These are phyloP conservation scores for Diorhabda elongata DNA, from an alignment of 1,140 invertebrate genomes.

Conservation along the genomic window DNA sequence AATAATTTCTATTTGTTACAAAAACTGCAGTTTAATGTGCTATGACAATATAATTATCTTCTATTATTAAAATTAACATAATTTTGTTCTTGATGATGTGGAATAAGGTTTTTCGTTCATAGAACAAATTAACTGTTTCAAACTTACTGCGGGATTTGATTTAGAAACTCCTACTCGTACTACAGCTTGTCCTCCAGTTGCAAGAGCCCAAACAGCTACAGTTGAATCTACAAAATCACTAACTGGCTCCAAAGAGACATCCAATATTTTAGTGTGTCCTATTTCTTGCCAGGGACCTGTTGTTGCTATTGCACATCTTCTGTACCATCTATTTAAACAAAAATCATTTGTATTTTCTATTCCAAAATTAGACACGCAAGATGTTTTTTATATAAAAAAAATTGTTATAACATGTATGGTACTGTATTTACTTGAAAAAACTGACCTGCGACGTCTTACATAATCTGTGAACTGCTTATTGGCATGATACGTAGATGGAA, in stretches of 20 bases:
- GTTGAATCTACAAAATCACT: constrained; percentile 39
- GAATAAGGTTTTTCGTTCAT: no score
- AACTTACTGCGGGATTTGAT: constrained; percentile 46
- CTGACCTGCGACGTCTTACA: constrained; percentile 63
- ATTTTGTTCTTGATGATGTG: no score
- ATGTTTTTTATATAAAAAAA: no score
- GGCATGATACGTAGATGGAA: constrained; percentile 78
- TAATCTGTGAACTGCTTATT: constrained; percentile 85
- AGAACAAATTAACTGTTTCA: no score
- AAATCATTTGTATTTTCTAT: constrained; percentile 10
- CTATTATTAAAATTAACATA: no score
- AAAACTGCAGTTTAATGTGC: no score
- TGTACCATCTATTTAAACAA: constrained; percentile 64
- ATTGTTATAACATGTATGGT: no score
- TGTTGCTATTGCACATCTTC: constrained; percentile 75
- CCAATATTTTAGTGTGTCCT: constrained; percentile 76
- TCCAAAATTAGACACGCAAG: not conserved
- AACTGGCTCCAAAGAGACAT: constrained; percentile 66
- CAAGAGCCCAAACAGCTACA: constrained; percentile 72
- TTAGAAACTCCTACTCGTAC: constrained; percentile 71
- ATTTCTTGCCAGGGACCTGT: constrained; percentile 83
- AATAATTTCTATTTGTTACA: no score
- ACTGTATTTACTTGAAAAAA: not conserved
- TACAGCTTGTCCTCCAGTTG: constrained; percentile 76
- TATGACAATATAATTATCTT: no score